A percentile compares a stretch with the other conserved stretches of the same genome.
These are phyloP conservation scores for Iselma pallidipennis DNA, from an alignment of 2,888 invertebrate genomes.

Conservation along the genomic window DNA sequence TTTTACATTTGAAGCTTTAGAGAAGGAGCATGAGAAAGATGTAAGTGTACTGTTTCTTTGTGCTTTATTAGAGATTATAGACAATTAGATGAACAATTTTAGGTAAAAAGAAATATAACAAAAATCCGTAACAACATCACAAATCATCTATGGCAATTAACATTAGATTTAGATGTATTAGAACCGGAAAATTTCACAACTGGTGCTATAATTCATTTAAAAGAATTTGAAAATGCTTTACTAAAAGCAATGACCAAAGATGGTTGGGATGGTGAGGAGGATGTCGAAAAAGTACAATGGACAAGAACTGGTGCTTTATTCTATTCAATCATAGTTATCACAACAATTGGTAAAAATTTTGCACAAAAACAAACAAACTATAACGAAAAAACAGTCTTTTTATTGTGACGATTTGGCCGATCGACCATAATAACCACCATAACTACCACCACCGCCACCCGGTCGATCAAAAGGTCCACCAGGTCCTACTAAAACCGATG, in stretches of 20 bases:
- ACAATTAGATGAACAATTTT: conserved; percentile 5
- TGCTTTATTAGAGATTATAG: no score
- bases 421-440: conserved; percentile 23
- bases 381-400: conserved; percentile 18
- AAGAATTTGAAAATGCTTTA: conserved; percentile 71
- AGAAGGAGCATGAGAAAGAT: conserved; percentile 73
- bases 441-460: conserved; percentile 5
- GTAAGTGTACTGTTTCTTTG: conserved; percentile 55
- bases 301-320: conserved; percentile 87
- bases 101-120: conserved; percentile 79
- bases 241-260: conserved; percentile 82
- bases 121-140: conserved; percentile 75
- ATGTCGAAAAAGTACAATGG: conserved; percentile 68
- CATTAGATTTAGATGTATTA: conserved; percentile 64
- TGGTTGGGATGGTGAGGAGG: conserved; percentile 84
- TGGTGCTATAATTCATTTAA: conserved; percentile 63
- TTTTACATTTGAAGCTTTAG: conserved; percentile 78
- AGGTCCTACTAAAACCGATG: conserved; percentile 43
- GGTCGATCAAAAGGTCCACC: conserved; percentile 47
- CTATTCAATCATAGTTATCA: conserved; percentile 95
- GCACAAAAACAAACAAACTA: not conserved
- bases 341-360: conserved; percentile 81
- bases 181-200: conserved; percentile 82
- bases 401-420: conserved; percentile 14
- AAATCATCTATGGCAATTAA: conserved; percentile 77